Conservation (phyloP, 2,797 vertebrate genomes). For the Centropyge bicolor region DNA sequence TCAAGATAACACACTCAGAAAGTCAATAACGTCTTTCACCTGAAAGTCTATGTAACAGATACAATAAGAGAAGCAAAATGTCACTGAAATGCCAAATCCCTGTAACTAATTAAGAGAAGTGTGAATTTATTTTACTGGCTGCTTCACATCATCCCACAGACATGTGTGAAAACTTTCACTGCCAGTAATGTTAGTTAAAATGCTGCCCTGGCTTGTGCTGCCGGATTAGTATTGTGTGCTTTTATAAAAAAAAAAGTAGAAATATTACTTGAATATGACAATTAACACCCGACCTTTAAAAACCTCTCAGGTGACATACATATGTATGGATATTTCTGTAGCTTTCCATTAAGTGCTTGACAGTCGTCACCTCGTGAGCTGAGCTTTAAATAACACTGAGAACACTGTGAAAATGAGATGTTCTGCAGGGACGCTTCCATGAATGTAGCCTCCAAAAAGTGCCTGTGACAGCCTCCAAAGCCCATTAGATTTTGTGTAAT, state of each 20-base stretch:
- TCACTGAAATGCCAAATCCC: slow-evolving; percentile 57
- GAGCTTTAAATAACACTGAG: neutral
- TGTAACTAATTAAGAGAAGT: slow-evolving; percentile 45
- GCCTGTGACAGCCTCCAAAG: slow-evolving; percentile 10
- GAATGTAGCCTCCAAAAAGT: slow-evolving; percentile 9
- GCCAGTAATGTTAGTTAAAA: neutral
- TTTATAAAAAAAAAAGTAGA: neutral
- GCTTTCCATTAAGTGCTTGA: neutral
- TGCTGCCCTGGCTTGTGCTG: neutral
- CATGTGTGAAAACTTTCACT: neutral
- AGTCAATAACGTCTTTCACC: slow-evolving; percentile 28
- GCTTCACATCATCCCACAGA: neutral
- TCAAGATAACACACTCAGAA: slow-evolving; percentile 17
- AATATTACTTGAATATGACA: neutral
- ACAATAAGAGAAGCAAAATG: slow-evolving; percentile 49
- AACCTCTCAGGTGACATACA: neutral
- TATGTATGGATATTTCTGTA: neutral
- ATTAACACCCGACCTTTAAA: neutral
- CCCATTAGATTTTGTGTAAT: slow-evolving; percentile 18
- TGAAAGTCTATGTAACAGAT: slow-evolving; percentile 17
- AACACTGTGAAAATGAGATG: neutral
- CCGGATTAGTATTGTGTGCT: neutral
- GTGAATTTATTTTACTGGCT: slow-evolving; percentile 25
- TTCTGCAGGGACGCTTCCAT: neutral
- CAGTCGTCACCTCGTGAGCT: neutral